A percentile compares a stretch with the other conserved stretches of the same genome.
These are phyloP conservation scores for Rhimphoctona megacephalus DNA, from an alignment of 2,888 invertebrate species.

Conservation along the genomic window DNA sequence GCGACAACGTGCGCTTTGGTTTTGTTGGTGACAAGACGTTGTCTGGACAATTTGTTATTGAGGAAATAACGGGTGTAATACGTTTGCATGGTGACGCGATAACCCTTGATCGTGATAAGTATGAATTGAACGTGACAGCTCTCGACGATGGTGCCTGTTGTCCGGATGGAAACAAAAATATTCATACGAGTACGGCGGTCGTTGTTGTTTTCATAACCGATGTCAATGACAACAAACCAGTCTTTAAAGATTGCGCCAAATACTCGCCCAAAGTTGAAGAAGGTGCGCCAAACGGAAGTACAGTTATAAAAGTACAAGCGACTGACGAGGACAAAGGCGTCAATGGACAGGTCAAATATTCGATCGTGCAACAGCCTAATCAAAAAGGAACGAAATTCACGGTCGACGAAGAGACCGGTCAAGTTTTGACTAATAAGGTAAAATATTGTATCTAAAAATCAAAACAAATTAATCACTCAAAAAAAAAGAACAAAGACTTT, in stretches of 20 bases:
- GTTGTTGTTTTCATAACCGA: conserved; percentile 99
- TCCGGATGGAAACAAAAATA: conserved; percentile 93
- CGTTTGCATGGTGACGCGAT: conserved; percentile 95
- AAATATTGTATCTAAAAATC: not conserved
- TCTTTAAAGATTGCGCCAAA: conserved; percentile 96
- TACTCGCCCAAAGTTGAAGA: conserved; percentile 98
- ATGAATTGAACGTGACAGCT: conserved; percentile 98
- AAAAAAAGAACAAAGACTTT: not conserved
- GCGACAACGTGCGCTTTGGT: conserved; percentile 97
- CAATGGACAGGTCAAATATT: conserved; percentile 97
- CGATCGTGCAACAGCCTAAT: conserved; percentile 98
- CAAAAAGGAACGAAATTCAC: conserved; percentile 98
- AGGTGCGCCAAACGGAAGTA: conserved; percentile 96
- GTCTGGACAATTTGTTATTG: conserved; percentile 97
- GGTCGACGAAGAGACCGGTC: conserved; percentile 97
- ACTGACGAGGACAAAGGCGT: conserved; percentile 98
- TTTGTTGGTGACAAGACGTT: conserved; percentile 96
- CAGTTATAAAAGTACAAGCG: conserved; percentile 96
- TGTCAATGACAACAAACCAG: conserved; percentile 98
- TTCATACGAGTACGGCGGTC: conserved; percentile 97
- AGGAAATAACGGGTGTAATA: conserved; percentile 97
- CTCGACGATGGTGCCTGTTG: conserved; percentile 99
- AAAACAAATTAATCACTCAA: not conserved
- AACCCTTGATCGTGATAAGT: conserved; percentile 95
- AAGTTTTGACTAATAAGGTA: conserved; percentile 96